These are phyloP conservation scores for Archilochus colubris DNA, from an alignment of 2,113 vertebrate genomes.

Conservation along the genomic window DNA sequence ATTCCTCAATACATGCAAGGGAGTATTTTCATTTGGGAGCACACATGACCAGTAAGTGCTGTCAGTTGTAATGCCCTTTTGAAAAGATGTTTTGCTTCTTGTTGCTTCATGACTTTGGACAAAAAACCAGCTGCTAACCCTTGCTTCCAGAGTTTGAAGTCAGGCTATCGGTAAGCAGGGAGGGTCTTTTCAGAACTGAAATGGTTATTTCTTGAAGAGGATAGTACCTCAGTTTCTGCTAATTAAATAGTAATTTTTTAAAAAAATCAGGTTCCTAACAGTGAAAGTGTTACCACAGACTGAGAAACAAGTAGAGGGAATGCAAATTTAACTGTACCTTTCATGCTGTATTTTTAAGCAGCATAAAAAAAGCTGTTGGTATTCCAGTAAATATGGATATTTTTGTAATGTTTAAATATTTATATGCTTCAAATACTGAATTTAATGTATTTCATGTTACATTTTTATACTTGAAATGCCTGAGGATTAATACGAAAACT, in stretches of 20 bases:
- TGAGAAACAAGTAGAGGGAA: neutral
- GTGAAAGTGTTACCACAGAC: neutral
- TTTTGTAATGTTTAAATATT: neutral
- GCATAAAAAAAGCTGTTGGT: neutral
- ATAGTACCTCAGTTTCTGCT: neutral
- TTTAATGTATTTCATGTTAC: neutral
- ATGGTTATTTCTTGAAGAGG: neutral
- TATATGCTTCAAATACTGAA: neutral
- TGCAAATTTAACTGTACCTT: neutral
- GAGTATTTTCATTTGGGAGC: neutral
- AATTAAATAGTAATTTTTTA: neutral
- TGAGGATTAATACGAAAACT: neutral
- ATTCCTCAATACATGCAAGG: neutral
- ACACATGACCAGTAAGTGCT: rapidly evolving
- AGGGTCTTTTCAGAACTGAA: neutral
- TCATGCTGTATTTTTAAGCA: neutral
- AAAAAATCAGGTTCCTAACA: neutral
- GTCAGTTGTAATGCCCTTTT: neutral
- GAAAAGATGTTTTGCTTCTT: neutral
- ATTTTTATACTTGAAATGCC: neutral
- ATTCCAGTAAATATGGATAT: neutral
- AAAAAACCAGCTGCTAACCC: neutral
- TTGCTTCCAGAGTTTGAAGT: neutral
- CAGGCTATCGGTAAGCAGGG: neutral
- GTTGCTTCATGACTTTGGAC: neutral